Evolutionary conservation across 2,113 vertebrate species (phyloP).

Genomic region (Pelodiscus sinensis): DNA sequence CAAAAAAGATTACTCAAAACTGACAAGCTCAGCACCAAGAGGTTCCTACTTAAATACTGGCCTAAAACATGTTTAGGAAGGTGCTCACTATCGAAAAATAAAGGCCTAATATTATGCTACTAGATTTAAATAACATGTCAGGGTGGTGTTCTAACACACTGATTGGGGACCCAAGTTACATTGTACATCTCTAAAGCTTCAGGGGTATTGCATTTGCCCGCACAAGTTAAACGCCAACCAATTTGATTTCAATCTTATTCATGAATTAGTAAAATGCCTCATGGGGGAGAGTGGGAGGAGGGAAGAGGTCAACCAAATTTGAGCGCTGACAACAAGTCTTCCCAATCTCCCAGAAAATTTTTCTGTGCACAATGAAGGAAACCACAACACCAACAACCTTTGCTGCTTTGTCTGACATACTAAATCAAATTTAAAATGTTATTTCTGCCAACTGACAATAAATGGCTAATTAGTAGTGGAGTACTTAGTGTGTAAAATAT

Average conservation of each 20-base stretch:
- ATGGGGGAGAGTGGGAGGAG: too few relatives aligned
- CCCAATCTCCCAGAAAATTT: neutral
- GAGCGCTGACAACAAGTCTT: neutral
- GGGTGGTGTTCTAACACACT: neutral
- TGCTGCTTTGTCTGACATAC: neutral
- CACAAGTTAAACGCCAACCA: neutral
- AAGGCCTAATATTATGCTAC: neutral
- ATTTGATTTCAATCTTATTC: too few relatives aligned
- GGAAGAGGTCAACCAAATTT: too few relatives aligned
- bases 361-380: neutral
- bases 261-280: too few relatives aligned
- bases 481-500: neutral
- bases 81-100: constrained; percentile 57
- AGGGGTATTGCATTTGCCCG: neutral
- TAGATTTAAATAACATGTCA: constrained; percentile 34
- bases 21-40: neutral
- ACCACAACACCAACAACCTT: neutral
- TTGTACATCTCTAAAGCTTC: neutral
- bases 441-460: neutral
- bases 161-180: neutral
- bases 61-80: constrained; percentile 46
- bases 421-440: neutral
- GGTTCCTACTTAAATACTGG: constrained; percentile 45
- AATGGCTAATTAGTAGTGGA: neutral
- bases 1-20: neutral